phyloP scores from a whole-genome alignment of 92 coral and sea anemone genomes.

The Nematostella vectensis region DNA sequence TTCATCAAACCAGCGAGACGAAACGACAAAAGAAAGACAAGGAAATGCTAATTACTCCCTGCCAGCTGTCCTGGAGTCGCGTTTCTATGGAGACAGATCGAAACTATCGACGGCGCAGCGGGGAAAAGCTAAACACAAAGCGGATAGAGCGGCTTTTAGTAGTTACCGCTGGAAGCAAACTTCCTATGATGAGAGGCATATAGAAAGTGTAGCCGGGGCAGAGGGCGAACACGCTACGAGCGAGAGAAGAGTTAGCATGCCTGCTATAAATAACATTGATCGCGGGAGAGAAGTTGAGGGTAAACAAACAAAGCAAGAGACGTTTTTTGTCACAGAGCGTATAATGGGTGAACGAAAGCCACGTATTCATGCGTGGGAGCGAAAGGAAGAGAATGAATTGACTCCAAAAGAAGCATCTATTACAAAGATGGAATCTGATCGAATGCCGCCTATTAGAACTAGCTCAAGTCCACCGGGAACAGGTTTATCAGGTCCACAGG shows the following conservation, averaged over 20 bases:
- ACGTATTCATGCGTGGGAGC: background rate
- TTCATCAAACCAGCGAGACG: too few species aligned
- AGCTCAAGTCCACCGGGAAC: background rate
- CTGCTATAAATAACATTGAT: too few species aligned
- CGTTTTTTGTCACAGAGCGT: conserved; percentile 38
- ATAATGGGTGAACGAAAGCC: background rate
- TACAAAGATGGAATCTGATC: background rate
- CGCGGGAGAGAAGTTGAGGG: conserved; percentile 6
- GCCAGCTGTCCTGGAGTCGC: conserved; percentile 44
- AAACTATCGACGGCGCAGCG: conserved; percentile 21
- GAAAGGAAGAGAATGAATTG: conserved; percentile 1
- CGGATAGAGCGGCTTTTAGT: conserved; percentile 11
- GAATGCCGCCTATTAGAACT: conserved; percentile 3
- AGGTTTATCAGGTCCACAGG: background rate
- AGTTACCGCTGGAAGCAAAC: conserved; percentile 56
- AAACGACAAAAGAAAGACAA: conserved; percentile 3
- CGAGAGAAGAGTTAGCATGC: too few species aligned
- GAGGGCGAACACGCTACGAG: conserved; percentile 8
- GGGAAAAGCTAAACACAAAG: conserved; percentile 23
- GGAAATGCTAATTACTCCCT: conserved; percentile 26
- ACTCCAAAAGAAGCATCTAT: too few species aligned
- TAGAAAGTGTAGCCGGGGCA: conserved; percentile 1
- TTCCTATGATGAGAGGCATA: conserved; percentile 8
- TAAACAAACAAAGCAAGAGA: conserved; percentile 11
- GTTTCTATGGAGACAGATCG: conserved; percentile 47